A percentile compares a stretch with the other conserved stretches of the same genome.
phyloP scores from a whole-genome alignment of 2,113 vertebrate species.

The Nycticebus coucang region DNA sequence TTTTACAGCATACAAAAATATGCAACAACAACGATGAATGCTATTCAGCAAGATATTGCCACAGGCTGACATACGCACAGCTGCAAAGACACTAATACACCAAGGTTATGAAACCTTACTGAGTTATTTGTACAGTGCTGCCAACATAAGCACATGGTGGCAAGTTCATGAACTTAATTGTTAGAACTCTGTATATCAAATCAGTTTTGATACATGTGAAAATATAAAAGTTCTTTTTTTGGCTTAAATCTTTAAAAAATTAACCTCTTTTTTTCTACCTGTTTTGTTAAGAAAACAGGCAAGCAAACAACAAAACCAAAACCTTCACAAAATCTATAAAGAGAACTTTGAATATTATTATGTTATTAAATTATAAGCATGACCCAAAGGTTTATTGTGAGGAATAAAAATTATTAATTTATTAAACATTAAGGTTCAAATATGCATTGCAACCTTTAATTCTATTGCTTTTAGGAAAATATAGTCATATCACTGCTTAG shows the following conservation, averaged over 20 bases:
- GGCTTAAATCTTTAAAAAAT: slow-evolving; percentile 24
- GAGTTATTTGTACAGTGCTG: no score
- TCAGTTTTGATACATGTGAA: not conserved
- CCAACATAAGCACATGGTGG: no score
- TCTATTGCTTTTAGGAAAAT: not conserved
- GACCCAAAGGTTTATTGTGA: not conserved
- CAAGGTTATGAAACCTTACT: no score
- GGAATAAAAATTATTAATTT: slow-evolving; percentile 34
- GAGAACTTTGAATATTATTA: slow-evolving; percentile 18
- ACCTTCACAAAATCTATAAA: not conserved
- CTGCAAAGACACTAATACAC: no score
- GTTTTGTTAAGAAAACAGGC: slow-evolving; percentile 32
- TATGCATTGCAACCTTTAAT: not conserved
- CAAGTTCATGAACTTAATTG: no score
- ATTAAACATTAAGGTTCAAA: slow-evolving; percentile 4
- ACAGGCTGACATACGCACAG: no score
- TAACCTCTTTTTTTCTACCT: not conserved
- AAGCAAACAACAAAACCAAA: not conserved
- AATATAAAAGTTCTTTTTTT: not conserved
- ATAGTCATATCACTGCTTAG: not conserved
- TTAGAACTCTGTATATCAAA: not conserved
- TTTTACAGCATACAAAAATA: no score
- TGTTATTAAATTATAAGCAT: not conserved
- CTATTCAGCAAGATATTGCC: no score
- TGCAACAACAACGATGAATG: no score